Evolutionary conservation across 1,140 invertebrate species (phyloP).

Genomic region (Grapholita molesta): DNA sequence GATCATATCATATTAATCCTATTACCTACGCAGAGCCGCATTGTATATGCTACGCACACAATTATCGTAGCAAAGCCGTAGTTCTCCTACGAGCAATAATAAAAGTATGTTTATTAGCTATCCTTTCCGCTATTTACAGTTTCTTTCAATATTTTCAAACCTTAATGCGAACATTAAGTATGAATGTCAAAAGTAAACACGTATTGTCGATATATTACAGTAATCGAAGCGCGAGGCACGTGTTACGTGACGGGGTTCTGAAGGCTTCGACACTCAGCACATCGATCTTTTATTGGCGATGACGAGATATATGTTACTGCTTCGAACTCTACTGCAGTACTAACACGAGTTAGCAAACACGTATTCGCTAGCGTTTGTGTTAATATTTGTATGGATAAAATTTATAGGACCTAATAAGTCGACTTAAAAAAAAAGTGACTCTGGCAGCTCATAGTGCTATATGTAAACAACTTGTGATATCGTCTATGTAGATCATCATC

Average conservation of each 20-base stretch:
- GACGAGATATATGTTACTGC: not conserved
- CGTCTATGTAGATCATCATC: too few species aligned
- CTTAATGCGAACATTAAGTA: not conserved
- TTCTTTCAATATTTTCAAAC: not conserved
- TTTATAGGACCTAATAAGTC: too few species aligned
- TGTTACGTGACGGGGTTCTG: not conserved
- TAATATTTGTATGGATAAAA: too few species aligned
- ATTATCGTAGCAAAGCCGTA: not conserved
- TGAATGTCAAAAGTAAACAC: conserved; percentile 12
- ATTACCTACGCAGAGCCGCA: too few species aligned
- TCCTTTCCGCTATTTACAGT: too few species aligned
- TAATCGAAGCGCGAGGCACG: not conserved
- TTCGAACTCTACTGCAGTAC: not conserved
- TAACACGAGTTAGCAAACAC: too few species aligned
- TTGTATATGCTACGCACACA: not conserved
- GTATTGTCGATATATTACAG: conserved; percentile 12
- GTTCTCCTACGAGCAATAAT: not conserved
- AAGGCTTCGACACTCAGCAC: not conserved
- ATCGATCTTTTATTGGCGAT: not conserved
- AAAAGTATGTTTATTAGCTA: too few species aligned
- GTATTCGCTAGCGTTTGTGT: too few species aligned
- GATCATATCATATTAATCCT: too few species aligned
- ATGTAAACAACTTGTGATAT: too few species aligned
- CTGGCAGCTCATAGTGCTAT: too few species aligned
- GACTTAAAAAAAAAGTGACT: too few species aligned